Percentiles rank a stretch among this genome's conserved stretches.
phyloP scores from a whole-genome alignment of 2,888 invertebrate species.

The Ceraclea dissimilis region DNA sequence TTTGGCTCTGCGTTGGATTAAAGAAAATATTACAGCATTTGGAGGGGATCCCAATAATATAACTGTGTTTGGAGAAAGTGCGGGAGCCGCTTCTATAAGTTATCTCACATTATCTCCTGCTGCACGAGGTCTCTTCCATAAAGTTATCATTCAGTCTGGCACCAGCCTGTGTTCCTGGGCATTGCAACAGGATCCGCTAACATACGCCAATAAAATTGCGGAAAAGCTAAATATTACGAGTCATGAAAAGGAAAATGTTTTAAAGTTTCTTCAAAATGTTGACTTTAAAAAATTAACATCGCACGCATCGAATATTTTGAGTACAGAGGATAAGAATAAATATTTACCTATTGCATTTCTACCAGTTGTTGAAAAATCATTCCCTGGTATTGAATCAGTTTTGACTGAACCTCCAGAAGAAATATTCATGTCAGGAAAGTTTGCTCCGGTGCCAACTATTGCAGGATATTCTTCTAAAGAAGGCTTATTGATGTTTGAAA shows the following conservation, averaged over 20 bases:
- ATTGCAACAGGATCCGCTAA: slow-evolving; percentile 2
- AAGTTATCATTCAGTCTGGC: slow-evolving; percentile 20
- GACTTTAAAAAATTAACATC: slow-evolving; percentile 10
- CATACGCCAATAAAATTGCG: slow-evolving; percentile 10
- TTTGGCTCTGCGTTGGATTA: slow-evolving; percentile 21
- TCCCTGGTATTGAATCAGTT: slow-evolving; percentile 6
- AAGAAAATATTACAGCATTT: slow-evolving; percentile 18
- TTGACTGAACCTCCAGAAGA: slow-evolving; percentile 13
- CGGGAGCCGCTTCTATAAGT: slow-evolving; percentile 18
- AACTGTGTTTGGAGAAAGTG: slow-evolving; percentile 23
- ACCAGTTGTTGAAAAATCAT: slow-evolving; percentile 19
- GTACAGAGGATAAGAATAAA: background rate
- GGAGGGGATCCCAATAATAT: slow-evolving; percentile 21
- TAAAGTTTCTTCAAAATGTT: slow-evolving; percentile 15
- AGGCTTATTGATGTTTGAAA: slow-evolving; percentile 27
- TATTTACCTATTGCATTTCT: slow-evolving; percentile 13
- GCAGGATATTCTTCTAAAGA: slow-evolving; percentile 36
- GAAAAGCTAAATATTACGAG: slow-evolving; percentile 5
- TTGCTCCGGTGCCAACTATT: slow-evolving; percentile 34
- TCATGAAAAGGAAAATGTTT: slow-evolving; percentile 7
- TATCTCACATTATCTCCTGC: slow-evolving; percentile 12
- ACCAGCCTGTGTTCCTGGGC: slow-evolving; percentile 15
- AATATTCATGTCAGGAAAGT: slow-evolving; percentile 16
- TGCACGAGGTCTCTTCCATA: slow-evolving; percentile 15
- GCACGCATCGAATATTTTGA: slow-evolving; percentile 5